These are phyloP conservation scores for Papilio polyxenes DNA, from an alignment of 1,140 invertebrate genomes.

Conservation along the genomic window DNA sequence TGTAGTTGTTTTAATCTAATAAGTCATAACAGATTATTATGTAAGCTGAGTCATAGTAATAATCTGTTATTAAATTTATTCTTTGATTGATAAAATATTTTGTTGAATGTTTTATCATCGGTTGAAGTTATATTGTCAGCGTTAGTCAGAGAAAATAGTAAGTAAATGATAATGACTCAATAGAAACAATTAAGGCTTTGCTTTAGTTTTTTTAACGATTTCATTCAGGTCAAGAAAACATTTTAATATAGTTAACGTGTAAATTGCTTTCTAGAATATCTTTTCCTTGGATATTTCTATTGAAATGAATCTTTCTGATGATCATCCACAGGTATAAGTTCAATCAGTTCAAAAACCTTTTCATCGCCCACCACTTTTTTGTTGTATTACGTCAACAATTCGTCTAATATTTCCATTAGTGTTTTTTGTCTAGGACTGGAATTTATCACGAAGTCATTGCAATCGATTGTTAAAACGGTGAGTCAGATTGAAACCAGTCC, in stretches of 20 bases:
- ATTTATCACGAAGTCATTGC: neutral
- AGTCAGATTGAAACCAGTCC: constrained; percentile 47
- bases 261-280: neutral
- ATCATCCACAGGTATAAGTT: neutral
- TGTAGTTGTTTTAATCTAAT: neutral
- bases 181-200: neutral
- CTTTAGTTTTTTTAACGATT: neutral
- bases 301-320: neutral
- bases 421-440: constrained; percentile 41
- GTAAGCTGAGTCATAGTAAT: constrained; percentile 54
- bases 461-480: constrained; percentile 43
- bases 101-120: neutral
- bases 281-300: neutral
- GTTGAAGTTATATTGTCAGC: neutral
- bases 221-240: neutral
- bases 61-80: constrained; percentile 44
- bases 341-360: constrained; percentile 24
- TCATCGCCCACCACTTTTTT: constrained; percentile 6
- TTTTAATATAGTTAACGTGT: neutral
- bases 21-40: constrained; percentile 45
- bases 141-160: constrained; percentile 2
- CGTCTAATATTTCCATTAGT: constrained; percentile 40
- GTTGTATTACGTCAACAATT: constrained; percentile 35
- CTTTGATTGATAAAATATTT: constrained; percentile 36
- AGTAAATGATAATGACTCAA: constrained; percentile 3